These are phyloP conservation scores for Thermophis baileyi DNA, from an alignment of 2,113 vertebrate species.

Conservation along the genomic window DNA sequence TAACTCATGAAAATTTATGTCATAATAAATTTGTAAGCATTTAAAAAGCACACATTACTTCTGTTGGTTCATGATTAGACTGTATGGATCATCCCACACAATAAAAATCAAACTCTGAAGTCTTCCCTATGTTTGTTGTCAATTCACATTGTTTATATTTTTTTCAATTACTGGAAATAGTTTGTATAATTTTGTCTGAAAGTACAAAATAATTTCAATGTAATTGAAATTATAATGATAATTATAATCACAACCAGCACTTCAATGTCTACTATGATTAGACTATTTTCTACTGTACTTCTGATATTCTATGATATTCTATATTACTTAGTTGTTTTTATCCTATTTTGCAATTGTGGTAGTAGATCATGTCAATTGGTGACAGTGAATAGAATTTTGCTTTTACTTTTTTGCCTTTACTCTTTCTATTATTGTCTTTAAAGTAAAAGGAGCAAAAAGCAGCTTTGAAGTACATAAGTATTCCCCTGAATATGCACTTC, in stretches of 20 bases:
- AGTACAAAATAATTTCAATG: neutral
- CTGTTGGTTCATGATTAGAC: neutral
- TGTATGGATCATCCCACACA: neutral
- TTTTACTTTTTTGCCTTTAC: neutral
- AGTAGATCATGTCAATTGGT: neutral
- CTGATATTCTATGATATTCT: neutral
- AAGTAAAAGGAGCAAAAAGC: slow-evolving; percentile 38
- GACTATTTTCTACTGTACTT: neutral
- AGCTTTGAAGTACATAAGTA: slow-evolving; percentile 24
- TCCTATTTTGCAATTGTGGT: neutral
- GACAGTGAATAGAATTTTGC: neutral
- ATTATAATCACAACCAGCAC: neutral
- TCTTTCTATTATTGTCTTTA: slow-evolving; percentile 25
- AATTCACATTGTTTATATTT: neutral
- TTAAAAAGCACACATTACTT: neutral
- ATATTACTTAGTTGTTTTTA: neutral
- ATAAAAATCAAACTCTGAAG: neutral
- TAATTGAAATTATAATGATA: neutral
- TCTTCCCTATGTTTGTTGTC: neutral
- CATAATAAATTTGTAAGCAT: neutral
- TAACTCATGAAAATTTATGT: neutral
- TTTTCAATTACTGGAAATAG: neutral
- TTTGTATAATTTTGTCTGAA: neutral
- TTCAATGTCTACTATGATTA: neutral
- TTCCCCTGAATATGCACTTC: neutral